Conservation (phyloP, 2,113 vertebrate species). For the Macaca mulatta region DNA sequence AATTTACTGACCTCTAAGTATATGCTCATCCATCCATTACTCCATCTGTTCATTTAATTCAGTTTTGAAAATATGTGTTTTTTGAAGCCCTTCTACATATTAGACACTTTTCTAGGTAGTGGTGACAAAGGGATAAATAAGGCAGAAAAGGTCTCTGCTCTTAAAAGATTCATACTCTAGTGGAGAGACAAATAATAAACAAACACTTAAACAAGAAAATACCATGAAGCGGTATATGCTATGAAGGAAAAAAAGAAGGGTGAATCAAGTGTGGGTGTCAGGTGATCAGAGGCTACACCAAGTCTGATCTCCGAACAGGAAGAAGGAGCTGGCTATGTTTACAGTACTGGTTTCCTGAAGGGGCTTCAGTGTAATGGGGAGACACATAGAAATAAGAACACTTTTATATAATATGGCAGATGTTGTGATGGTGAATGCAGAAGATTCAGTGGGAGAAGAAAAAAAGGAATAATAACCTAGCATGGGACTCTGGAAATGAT, state of each 20-base stretch:
- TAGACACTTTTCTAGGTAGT: not conserved
- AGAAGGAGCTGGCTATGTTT: not conserved
- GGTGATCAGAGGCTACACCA: not conserved
- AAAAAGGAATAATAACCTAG: not conserved
- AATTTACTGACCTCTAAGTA: not conserved
- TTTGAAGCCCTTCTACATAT: not conserved
- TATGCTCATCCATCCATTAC: not conserved
- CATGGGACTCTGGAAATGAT: not conserved
- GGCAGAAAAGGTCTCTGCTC: not conserved
- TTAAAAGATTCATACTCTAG: not conserved
- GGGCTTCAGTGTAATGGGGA: not conserved
- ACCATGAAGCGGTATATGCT: accelerated
- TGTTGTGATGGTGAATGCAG: not conserved
- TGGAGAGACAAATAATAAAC: not conserved
- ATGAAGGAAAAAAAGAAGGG: not conserved
- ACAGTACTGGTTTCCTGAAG: not conserved
- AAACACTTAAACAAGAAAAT: not conserved
- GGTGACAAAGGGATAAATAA: not conserved
- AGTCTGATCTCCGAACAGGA: not conserved
- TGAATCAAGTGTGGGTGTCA: not conserved
- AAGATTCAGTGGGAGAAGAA: not conserved
- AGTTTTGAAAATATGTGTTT: not conserved
- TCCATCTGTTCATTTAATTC: not conserved
- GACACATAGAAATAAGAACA: not conserved
- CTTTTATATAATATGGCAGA: not conserved